phyloP scores from a whole-genome alignment of 2,113 vertebrate species.

The cat (Felis catus) region F.catus_Fca126_mat1.0 CM031418.1:80797501-80798000 shows the following conservation, averaged over 20 bases:
- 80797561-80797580: background rate
- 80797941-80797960: background rate
- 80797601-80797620: background rate
- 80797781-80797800: background rate
- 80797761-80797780: background rate
- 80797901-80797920: background rate
- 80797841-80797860: background rate
- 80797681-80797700: background rate
- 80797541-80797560: background rate
- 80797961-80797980: background rate
- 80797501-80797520: background rate
- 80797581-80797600: background rate
- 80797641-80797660: background rate
- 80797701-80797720: background rate
- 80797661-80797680: background rate
- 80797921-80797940: no score
- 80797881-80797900: background rate
- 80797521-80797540: background rate
- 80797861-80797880: background rate
- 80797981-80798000: background rate
- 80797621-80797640: background rate
- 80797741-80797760: background rate
- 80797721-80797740: background rate
- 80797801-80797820: background rate
- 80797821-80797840: background rate